Base-by-base conservation (phyloP, 2,797 vertebrate species). In the Emys orbicularis region DNA sequence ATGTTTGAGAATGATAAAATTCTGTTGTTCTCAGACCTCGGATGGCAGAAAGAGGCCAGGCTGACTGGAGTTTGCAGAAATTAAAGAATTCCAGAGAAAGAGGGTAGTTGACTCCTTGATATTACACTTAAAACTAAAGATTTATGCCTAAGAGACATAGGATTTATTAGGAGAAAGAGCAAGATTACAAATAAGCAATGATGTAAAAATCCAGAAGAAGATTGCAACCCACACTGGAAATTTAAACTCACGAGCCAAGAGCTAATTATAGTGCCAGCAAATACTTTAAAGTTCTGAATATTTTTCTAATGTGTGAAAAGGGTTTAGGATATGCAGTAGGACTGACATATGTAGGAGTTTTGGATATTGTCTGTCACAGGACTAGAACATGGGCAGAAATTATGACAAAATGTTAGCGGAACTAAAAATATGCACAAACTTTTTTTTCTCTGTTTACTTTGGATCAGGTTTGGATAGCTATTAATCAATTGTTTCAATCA, bases 131-230 rank as follows among this genome's bases (percentile, higher is more conserved):
- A 95, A 89, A 47, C 59, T 79, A 18, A 19, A 90, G 94, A 93
- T 92, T 88, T 95, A 88, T 49, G 89, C 25, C 80, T 93, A 95
- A 84, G 81, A 88, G 85, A 79, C 34, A 91, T 9, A 49, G 8
- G 44, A 86, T 95, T 93, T 91, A 95, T 97, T 97, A 90, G 83
- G 19, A 81, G 93, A 96, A 96, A 95, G 90, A 94, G 44, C 81
- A 84, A 76, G 74, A 91, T 92, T 95, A 88, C 88, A 95, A 96
- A 95, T 84, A 95, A 81, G 44, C 44, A 87, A 85, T 92, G 94
- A 96, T 96, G 91, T 96, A 92, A 95, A 65, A 65, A 65, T n/a
- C 61, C 34, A n/a, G 34, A n/a, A n/a, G 31, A 65, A 65, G 52
- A 76, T 84, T 86, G 0, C 93, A 90, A 93, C 94, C 94, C 84